Base-by-base conservation (phyloP, 2,888 invertebrate genomes). In the Melieria crassipennis region DNA sequence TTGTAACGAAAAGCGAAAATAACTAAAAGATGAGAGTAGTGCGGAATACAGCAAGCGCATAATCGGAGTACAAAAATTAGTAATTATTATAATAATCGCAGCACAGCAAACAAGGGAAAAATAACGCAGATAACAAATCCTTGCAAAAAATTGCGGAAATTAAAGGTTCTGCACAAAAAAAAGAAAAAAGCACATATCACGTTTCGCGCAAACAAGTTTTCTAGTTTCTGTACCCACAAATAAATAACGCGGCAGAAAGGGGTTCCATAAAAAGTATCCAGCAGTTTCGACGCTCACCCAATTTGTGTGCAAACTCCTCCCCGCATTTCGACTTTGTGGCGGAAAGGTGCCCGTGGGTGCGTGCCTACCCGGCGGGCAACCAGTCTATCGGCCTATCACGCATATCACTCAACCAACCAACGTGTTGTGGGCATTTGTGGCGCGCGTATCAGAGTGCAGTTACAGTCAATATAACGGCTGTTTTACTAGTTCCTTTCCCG, bases 401-500 rank as follows among this genome's bases (percentile, higher is more conserved):
- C 30, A 30, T 30, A 30, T 30, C 30, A 30, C 30, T 30, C 30
- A 30, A 30, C 30, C 30, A 30, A 30, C 30, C 3, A 30, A 30
- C 30, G 30, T 30, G 30, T 30, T 30, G 30, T 30, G 30, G 30
- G 30, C 30, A 30, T 30, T 30, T 30, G 30, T 30, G 30, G 30
- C 30, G 30, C 30, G 30, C 30, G 30, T 30, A 30, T 30, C 3
- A 30, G 30, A 30, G 30, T 30, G 30, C 30, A 30, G 30, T 30
- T 30, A 30, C 30, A 30, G 30, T 30, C 30, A 30, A 30, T 30
- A 30, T 30, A 30, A 30, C 30, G 30, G 30, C 30, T 30, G 30
- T 30, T 30, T 30, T 30, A 30, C 30, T 30, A 30, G 30, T 30
- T 30, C 43, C 43, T 73, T 71, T 72, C 65, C 70, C 72, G 71